Evolutionary conservation across 2,888 invertebrate genomes (phyloP).

Genomic region (Lysandra coridon): DNA sequence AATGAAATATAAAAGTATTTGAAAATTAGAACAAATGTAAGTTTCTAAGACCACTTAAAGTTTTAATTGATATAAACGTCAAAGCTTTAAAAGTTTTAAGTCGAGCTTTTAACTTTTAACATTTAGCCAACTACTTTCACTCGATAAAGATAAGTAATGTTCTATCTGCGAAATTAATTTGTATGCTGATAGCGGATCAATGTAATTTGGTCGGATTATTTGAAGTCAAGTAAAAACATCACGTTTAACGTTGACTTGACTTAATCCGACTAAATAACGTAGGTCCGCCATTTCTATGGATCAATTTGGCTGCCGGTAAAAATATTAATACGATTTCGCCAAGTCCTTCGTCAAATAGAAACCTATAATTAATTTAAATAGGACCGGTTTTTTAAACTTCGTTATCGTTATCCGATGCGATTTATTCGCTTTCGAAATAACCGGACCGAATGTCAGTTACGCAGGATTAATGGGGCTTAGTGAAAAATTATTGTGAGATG

Average conservation of each 20-base stretch:
- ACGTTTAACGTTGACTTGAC: background rate
- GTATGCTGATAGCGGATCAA: background rate
- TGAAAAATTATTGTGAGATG: background rate
- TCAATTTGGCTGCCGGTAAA: background rate
- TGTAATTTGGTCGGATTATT: background rate
- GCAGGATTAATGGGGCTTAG: constrained; percentile 38
- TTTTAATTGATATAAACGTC: constrained; percentile 7
- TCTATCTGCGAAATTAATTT: background rate
- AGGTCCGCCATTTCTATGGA: background rate
- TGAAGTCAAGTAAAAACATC: too few species aligned
- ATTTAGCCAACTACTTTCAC: constrained; percentile 12
- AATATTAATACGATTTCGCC: background rate
- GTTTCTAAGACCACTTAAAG: background rate
- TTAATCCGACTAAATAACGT: background rate
- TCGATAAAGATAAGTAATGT: background rate
- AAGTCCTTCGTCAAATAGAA: constrained; percentile 8
- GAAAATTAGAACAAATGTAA: background rate
- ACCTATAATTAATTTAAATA: constrained; percentile 7
- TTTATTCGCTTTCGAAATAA: constrained; percentile 63
- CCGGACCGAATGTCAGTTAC: constrained; percentile 48
- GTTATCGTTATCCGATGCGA: constrained; percentile 51
- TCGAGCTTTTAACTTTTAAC: constrained; percentile 9
- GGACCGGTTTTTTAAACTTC: constrained; percentile 45
- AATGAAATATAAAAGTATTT: background rate
- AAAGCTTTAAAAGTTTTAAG: background rate